These are phyloP conservation scores for Calcarius lapponicus DNA, from an alignment of 2,797 vertebrate species.

Conservation along the genomic window DNA sequence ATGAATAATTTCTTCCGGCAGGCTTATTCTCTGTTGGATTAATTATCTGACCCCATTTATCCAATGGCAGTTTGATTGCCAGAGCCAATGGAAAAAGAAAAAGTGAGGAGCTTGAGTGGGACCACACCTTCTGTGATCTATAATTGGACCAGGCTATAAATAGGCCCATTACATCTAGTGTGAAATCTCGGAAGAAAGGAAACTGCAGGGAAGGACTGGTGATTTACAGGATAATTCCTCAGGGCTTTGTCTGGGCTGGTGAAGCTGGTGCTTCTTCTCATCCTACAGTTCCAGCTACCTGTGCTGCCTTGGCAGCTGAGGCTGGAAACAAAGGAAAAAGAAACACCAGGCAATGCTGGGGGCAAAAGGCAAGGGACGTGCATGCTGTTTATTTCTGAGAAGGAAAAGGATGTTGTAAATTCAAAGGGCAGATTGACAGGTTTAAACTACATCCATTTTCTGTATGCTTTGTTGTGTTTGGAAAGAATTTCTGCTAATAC, in stretches of 20 bases:
- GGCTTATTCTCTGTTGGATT: not conserved
- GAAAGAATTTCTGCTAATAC: not conserved
- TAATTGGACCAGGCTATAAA: constrained; percentile 11
- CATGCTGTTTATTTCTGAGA: not conserved
- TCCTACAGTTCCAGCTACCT: not conserved
- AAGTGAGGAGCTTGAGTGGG: not conserved
- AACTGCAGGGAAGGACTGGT: not conserved
- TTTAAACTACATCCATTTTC: not conserved
- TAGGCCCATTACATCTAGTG: not conserved
- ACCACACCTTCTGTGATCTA: not conserved
- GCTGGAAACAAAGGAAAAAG: not conserved
- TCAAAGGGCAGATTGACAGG: not conserved
- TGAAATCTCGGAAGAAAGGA: not conserved
- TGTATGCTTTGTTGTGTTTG: not conserved
- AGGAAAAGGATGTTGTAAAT: not conserved
- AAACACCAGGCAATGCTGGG: fast-evolving
- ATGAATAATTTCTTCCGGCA: not conserved
- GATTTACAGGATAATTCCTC: not conserved
- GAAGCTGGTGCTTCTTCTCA: not conserved
- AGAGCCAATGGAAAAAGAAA: not conserved
- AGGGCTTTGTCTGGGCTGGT: not conserved
- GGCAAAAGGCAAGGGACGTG: not conserved
- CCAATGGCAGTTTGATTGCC: not conserved
- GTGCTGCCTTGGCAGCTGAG: not conserved
- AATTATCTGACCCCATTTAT: constrained; percentile 9